These are phyloP conservation scores for Geophilus truncorum DNA, from an alignment of 2,888 invertebrate genomes.

Conservation along the genomic window DNA sequence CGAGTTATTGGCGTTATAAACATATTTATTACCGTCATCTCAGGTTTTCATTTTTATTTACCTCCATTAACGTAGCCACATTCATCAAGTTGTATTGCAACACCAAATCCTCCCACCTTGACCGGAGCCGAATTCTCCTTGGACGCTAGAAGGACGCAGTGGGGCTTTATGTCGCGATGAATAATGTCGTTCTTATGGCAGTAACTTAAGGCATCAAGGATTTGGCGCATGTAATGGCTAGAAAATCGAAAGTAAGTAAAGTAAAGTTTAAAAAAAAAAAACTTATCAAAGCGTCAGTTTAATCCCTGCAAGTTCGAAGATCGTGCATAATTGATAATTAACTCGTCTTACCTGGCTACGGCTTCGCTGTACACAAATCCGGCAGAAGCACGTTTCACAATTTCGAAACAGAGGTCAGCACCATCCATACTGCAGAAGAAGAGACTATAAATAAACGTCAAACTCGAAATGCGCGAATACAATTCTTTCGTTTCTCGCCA, in stretches of 20 bases:
- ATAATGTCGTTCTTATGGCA: conserved; percentile 98
- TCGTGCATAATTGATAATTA: too few relatives aligned
- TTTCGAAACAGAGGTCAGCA: conserved; percentile 96
- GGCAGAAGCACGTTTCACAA: conserved; percentile 87
- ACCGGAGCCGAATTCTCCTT: conserved; percentile 98
- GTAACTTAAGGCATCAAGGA: conserved; percentile 92
- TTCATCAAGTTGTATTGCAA: conserved; percentile 79
- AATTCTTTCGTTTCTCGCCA: background rate
- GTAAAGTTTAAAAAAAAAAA: conserved; percentile 35
- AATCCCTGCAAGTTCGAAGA: background rate
- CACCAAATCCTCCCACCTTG: conserved; percentile 95
- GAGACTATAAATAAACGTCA: conserved; percentile 33
- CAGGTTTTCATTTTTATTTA: conserved; percentile 38
- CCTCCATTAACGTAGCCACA: conserved; percentile 46
- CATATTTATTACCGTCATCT: background rate
- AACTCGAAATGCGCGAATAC: conserved; percentile 31
- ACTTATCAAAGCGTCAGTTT: background rate
- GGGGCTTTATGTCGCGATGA: conserved; percentile 95
- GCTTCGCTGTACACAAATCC: conserved; percentile 99
- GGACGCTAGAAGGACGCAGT: conserved; percentile 90
- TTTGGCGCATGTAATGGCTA: conserved; percentile 99
- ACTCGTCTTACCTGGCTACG: conserved; percentile 77
- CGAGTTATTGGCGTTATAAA: too few relatives aligned
- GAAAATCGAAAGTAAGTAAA: too few relatives aligned
- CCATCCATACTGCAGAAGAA: conserved; percentile 82